Conservation (phyloP, 2,797 vertebrate genomes). For the Enteromius radiatus region DNA sequence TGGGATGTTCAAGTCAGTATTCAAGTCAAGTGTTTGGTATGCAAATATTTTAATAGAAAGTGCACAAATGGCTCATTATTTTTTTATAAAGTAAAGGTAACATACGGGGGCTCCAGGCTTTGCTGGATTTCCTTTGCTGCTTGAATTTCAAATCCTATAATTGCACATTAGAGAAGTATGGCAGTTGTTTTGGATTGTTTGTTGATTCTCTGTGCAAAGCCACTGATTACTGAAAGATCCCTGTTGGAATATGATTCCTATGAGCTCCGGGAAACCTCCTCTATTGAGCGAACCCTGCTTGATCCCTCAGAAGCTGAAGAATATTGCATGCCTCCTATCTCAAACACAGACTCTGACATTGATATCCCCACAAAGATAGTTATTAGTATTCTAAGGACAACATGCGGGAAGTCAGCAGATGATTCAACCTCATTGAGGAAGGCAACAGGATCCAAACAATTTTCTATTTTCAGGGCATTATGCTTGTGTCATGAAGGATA, state of each 20-base stretch:
- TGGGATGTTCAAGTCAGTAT: constrained; percentile 3
- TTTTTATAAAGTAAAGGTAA: neutral
- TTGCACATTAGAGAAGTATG: constrained; percentile 9
- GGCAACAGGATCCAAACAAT: constrained; percentile 24
- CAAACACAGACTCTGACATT: constrained; percentile 39
- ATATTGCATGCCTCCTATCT: constrained; percentile 39
- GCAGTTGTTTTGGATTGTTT: constrained; percentile 16
- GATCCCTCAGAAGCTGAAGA: constrained; percentile 41
- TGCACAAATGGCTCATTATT: constrained; percentile 38
- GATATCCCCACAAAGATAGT: constrained; percentile 47
- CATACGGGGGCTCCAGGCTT: constrained; percentile 32
- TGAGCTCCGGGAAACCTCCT: constrained; percentile 29
- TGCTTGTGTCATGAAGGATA: constrained; percentile 24
- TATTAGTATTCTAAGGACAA: constrained; percentile 47
- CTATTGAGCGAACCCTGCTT: constrained; percentile 27
- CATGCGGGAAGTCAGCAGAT: constrained; percentile 31
- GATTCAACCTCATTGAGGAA: constrained; percentile 41
- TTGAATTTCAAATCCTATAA: constrained; percentile 39
- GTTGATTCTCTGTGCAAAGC: constrained; percentile 29
- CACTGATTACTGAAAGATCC: constrained; percentile 41
- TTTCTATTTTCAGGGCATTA: constrained; percentile 29
- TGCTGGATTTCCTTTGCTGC: constrained; percentile 27
- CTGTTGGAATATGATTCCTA: constrained; percentile 43
- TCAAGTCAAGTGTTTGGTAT: neutral
- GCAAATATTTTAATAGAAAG: constrained; percentile 27